A percentile compares a stretch with the other conserved stretches of the same genome.
Evolutionary conservation across 2,113 vertebrate species (phyloP).

Genomic region (Crocuta crocuta): DNA sequence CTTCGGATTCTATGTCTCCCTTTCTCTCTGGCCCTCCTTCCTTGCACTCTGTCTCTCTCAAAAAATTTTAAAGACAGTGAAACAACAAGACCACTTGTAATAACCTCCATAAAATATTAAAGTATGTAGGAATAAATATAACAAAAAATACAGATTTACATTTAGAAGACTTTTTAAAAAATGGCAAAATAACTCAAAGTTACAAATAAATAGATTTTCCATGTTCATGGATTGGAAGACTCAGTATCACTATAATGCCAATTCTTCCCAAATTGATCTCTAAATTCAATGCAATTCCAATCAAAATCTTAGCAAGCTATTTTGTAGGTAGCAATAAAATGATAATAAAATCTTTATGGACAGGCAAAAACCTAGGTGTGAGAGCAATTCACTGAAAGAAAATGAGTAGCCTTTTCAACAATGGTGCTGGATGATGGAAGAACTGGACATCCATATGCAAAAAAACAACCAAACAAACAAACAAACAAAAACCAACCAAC

Average conservation of each 20-base stretch:
- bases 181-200: neutral
- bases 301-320: neutral
- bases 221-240: neutral
- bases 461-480: neutral
- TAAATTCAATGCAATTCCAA: neutral
- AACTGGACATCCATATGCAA: neutral
- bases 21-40: no score
- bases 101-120: neutral
- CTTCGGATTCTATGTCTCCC: no score
- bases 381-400: neutral
- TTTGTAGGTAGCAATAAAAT: neutral
- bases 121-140: neutral
- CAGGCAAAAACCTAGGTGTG: neutral
- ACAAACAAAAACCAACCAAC: neutral
- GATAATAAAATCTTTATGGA: neutral
- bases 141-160: neutral
- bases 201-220: neutral
- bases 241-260: neutral
- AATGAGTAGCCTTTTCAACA: neutral
- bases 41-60: no score
- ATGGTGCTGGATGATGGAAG: neutral
- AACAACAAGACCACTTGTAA: neutral
- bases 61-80: no score
- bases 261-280: neutral
- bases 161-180: neutral